Percentiles rank a stretch among this genome's conserved stretches.
Evolutionary conservation across 2,113 vertebrate species (phyloP).

Genomic region (Corvus hawaiiensis): DNA sequence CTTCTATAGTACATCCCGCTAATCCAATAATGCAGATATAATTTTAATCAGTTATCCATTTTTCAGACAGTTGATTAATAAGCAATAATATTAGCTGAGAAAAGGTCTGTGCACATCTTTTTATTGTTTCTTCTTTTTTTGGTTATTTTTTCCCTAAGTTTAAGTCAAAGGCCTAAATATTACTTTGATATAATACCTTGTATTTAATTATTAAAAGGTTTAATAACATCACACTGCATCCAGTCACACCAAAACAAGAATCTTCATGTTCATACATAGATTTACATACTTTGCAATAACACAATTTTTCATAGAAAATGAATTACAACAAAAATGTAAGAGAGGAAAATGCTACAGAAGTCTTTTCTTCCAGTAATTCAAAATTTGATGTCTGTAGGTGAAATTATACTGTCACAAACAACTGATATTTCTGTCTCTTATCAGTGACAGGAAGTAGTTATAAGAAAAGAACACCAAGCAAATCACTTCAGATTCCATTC

Average conservation of each 20-base stretch:
- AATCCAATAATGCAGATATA: not conserved
- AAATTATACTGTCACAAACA: conserved; percentile 42
- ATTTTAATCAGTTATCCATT: not conserved
- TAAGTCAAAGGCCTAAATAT: not conserved
- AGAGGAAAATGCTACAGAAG: not conserved
- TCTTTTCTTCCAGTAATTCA: not conserved
- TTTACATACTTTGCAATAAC: not conserved
- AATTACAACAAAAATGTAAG: not conserved
- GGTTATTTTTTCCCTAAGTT: not conserved
- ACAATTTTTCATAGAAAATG: not conserved
- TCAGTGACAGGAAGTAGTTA: not conserved
- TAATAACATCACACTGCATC: conserved; percentile 49
- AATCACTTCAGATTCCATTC: conserved; percentile 21
- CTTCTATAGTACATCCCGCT: not conserved
- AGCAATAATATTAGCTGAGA: not conserved
- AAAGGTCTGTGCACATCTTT: not conserved
- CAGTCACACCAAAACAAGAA: not conserved
- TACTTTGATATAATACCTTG: not conserved
- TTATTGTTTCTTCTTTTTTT: not conserved
- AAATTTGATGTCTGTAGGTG: conserved; percentile 30
- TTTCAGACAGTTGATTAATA: not conserved
- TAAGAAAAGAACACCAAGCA: not conserved
- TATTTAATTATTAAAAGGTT: conserved; percentile 69
- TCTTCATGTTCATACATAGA: not conserved
- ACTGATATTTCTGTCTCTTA: conserved; percentile 8